These are phyloP conservation scores for Hypanus sabinus DNA, from an alignment of 2,113 vertebrate species.

Conservation along the genomic window DNA sequence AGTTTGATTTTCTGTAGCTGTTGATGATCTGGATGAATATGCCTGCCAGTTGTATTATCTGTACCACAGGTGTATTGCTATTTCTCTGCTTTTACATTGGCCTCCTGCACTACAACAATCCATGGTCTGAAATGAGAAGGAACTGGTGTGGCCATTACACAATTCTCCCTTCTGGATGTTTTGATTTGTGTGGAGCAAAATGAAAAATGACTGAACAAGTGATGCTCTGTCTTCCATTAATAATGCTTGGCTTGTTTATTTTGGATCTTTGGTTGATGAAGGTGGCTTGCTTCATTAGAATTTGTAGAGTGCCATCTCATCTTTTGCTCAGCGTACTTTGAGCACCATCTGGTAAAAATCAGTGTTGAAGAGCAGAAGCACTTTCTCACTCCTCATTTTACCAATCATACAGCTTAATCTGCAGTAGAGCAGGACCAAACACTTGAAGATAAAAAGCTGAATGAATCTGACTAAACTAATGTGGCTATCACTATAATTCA, in stretches of 20 bases:
- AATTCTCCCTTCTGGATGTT: background rate
- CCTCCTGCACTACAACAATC: background rate
- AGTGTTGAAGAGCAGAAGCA: background rate
- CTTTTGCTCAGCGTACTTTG: background rate
- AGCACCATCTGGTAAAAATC: background rate
- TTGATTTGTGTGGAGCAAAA: background rate
- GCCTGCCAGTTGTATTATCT: background rate
- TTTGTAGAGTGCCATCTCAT: background rate
- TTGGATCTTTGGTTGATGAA: background rate
- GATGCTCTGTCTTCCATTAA: background rate
- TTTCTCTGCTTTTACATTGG: background rate
- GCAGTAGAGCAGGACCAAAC: background rate
- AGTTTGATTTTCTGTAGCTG: background rate
- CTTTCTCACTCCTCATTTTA: background rate
- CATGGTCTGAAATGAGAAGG: background rate
- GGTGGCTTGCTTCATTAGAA: background rate
- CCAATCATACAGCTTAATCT: background rate
- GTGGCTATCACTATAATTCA: background rate
- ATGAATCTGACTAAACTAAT: background rate
- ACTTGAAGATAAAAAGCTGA: background rate
- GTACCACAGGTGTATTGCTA: background rate
- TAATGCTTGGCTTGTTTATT: background rate
- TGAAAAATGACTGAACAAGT: background rate
- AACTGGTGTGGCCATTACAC: background rate
- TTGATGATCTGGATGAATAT: background rate